Conservation (phyloP, 2,797 vertebrate species). For the Cynopterus sphinx region DNA sequence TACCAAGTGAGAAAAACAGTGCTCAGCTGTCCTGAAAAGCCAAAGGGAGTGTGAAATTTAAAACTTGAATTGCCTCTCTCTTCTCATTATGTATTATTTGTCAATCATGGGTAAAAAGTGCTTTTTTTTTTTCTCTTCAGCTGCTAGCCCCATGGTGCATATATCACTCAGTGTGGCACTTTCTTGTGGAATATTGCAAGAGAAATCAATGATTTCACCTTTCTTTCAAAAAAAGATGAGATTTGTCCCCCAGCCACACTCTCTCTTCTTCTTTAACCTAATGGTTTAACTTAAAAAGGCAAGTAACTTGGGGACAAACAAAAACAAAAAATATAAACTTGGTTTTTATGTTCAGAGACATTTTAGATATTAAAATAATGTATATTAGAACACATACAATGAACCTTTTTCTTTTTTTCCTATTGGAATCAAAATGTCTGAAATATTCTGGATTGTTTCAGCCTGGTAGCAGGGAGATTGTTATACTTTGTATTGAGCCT, state of each 20-base stretch:
- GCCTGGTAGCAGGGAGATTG: neutral
- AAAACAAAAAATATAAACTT: neutral
- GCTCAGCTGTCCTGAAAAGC: conserved; percentile 64
- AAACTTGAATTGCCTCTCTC: conserved; percentile 68
- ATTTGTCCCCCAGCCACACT: neutral
- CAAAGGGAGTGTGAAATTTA: conserved; percentile 51
- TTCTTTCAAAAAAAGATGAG: conserved; percentile 18
- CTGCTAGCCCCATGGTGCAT: conserved; percentile 49
- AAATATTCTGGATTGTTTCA: neutral
- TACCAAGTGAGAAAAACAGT: conserved; percentile 68
- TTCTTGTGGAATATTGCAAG: conserved; percentile 40
- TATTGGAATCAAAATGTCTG: neutral
- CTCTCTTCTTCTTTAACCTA: neutral
- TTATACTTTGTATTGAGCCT: neutral
- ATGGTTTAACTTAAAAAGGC: conserved; percentile 47
- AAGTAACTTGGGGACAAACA: neutral
- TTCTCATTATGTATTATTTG: conserved; percentile 79
- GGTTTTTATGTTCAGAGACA: conserved; percentile 24
- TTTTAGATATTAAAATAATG: conserved; percentile 20
- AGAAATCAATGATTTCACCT: conserved; percentile 63
- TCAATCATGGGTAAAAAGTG: conserved; percentile 73
- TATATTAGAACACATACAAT: neutral
- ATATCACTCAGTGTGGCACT: conserved; percentile 36
- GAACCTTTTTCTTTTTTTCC: neutral
- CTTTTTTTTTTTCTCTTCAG: conserved; percentile 60